Evolutionary conservation across 2,113 vertebrate genomes (phyloP).

Genomic region (Limnothrissa miodon): DNA sequence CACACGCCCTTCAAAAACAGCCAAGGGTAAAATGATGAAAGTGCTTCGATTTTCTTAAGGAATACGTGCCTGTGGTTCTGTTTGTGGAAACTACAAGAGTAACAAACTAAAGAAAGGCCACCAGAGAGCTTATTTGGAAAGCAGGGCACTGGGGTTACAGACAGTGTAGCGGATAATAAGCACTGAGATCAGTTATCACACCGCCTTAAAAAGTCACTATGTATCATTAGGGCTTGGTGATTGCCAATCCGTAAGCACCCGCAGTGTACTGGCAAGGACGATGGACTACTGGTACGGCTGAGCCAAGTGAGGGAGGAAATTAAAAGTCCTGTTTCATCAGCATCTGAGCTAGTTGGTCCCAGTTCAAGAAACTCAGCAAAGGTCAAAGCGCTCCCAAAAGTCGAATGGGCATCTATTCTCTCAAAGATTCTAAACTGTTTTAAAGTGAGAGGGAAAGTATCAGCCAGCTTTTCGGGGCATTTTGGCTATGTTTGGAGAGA

Average conservation of each 20-base stretch:
- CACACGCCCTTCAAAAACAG: neutral
- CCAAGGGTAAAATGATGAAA: neutral
- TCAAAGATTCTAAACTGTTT: neutral
- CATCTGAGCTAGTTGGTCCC: neutral
- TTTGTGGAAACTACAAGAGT: neutral
- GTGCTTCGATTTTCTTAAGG: neutral
- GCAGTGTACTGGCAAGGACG: neutral
- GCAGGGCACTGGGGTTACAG: neutral
- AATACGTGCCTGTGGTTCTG: neutral
- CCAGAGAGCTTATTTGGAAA: neutral
- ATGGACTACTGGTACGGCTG: neutral
- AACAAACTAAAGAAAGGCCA: neutral
- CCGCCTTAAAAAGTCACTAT: neutral
- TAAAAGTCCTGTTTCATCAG: neutral
- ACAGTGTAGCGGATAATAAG: neutral
- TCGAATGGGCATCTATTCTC: neutral
- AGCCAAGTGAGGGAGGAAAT: neutral
- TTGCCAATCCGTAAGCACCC: neutral
- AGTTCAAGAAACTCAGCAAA: neutral
- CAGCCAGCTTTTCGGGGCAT: neutral
- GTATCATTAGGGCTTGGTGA: neutral
- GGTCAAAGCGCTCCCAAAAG: neutral
- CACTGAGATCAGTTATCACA: slow-evolving; percentile 1
- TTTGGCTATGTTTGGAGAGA: neutral
- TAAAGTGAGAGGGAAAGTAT: neutral